Evolutionary conservation across 2,888 invertebrate genomes (phyloP).

Genomic region (Xestia sexstrigata): DNA sequence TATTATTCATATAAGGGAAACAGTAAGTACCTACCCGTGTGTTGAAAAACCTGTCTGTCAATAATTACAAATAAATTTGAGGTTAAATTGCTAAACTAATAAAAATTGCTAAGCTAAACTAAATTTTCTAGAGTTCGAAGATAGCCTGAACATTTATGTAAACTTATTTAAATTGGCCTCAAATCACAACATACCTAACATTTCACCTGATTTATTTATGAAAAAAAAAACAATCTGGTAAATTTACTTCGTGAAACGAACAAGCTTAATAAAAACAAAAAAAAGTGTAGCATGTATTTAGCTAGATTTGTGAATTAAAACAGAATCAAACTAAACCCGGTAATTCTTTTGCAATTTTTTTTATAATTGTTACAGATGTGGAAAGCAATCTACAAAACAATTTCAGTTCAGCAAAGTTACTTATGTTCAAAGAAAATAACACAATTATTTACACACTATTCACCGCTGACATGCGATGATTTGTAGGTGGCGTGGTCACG

Average conservation of each 20-base stretch:
- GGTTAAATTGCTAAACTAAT: no score
- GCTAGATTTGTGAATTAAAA: background rate
- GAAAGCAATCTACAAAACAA: constrained; percentile 43
- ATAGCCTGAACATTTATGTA: no score
- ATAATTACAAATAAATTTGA: no score
- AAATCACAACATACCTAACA: no score
- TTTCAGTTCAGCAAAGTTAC: constrained; percentile 40
- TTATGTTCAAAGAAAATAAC: constrained; percentile 53
- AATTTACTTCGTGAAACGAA: background rate
- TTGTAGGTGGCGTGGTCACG: constrained; percentile 40
- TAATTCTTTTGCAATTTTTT: constrained; percentile 35
- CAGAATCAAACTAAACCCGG: background rate
- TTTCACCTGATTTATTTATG: no score
- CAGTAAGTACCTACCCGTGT: no score
- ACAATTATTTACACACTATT: constrained; percentile 54
- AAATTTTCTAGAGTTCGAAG: no score
- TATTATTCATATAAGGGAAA: no score
- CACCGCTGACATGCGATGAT: constrained; percentile 49
- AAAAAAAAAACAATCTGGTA: background rate
- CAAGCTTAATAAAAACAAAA: no score
- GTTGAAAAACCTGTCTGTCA: no score
- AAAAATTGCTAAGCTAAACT: no score
- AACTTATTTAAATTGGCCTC: no score
- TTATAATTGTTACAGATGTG: constrained; percentile 11
- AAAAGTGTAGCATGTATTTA: background rate